Base-by-base conservation (phyloP, 2,888 invertebrate species). In the Blastobasis adustella region DNA sequence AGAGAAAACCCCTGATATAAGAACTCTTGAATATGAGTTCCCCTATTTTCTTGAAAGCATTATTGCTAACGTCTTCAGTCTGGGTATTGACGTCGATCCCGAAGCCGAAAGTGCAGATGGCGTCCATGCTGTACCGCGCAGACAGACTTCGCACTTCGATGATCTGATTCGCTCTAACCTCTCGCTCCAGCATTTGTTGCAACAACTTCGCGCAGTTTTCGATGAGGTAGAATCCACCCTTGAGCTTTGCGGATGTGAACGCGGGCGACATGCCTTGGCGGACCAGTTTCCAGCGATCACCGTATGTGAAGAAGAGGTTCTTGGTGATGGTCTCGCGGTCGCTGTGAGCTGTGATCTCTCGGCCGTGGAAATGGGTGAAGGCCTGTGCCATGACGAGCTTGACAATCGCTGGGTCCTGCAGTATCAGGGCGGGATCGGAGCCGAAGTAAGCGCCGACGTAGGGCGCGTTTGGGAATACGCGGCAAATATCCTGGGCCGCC, bases 181-280 rank as follows among this genome's bases (percentile, higher is more conserved):
- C 65, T 5, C 68, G 56, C 36, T 71, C 67, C 0, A 83, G 58
- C 48, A 76, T 54, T 0, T 56, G 61, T 46, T 82, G 77, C 4
- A 79, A 69, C 0, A 56, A 58, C 9, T 56, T 47, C 0, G 70
- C 54, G 46, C 75, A 74, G 4, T 70, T 66, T 49, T 69, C 66
- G 6, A 83, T 71, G 8, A 82, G 56, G 53, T 73, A 61, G 48
- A 82, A 83, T 83, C 83, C 83, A 10, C 68, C 76, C 54, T 73
- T 82, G 69, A 83, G 77, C 58, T 82, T 83, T 0, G 72, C 61
- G 0, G 79, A 71, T 0, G 83, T 71, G 57, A 83, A 85, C 0
- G 82, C 50, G 0, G 78, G 79, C 0, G 76, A 77, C 9, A 81
- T 53, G 49, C 81, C 79, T 55, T 82, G 82, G 0, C 84, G 61